These are phyloP conservation scores for Bombylius discolor DNA, from an alignment of 2,888 invertebrate genomes.

Conservation along the genomic window DNA sequence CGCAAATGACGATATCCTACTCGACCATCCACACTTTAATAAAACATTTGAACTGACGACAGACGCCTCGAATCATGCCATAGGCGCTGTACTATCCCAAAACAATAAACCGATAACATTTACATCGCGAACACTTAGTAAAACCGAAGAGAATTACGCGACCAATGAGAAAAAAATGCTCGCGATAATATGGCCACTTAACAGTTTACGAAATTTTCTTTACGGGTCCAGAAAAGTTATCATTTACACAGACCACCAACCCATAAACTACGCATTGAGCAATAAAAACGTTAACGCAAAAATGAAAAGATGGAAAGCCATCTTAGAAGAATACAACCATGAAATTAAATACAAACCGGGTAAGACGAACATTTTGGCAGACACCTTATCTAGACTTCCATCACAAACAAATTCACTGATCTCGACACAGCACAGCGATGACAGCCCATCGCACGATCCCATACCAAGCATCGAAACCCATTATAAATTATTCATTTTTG, in stretches of 20 bases:
- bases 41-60: conserved; percentile 1
- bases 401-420: not conserved
- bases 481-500: not conserved
- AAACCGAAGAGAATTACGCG: no score
- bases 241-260: no score
- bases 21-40: not conserved
- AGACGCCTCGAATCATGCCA: conserved; percentile 1
- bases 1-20: not conserved
- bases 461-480: not conserved
- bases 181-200: no score
- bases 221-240: not conserved
- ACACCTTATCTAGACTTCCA: conserved; percentile 5
- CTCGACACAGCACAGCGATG: not conserved
- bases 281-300: no score
- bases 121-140: no score
- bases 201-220: not conserved
- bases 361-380: conserved; percentile 6
- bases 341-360: conserved; percentile 2
- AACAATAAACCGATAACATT: no score
- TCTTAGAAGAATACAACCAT: not conserved
- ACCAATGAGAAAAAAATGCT: no score
- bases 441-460: not conserved
- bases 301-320: not conserved
- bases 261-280: no score
- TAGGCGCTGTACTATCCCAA: not conserved